These are phyloP conservation scores for Hippotragus niger DNA, from an alignment of 2,113 vertebrate species.

Conservation along the genomic window DNA sequence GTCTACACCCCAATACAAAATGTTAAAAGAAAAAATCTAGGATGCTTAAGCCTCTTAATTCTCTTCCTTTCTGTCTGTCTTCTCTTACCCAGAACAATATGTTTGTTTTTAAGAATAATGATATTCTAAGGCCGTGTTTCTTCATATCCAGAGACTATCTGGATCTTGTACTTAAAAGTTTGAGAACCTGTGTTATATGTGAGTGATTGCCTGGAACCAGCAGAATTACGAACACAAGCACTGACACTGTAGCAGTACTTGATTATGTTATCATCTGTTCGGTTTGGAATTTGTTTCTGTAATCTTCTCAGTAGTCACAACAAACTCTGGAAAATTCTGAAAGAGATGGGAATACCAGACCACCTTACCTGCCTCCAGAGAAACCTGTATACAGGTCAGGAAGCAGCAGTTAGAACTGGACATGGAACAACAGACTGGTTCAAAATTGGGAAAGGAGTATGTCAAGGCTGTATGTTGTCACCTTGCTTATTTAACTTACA, in stretches of 20 bases:
- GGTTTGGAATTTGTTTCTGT: background rate
- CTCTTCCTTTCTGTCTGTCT: background rate
- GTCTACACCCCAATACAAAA: background rate
- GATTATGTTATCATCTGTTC: background rate
- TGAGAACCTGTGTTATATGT: background rate
- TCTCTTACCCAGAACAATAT: background rate
- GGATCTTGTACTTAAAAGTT: background rate
- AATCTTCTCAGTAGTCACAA: background rate
- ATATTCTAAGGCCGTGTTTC: background rate
- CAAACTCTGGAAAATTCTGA: background rate
- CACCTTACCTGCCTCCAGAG: background rate
- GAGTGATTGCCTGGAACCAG: background rate
- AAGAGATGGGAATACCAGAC: background rate
- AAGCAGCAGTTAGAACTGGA: background rate
- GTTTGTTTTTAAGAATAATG: conserved; percentile 17
- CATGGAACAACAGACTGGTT: background rate
- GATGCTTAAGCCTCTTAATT: background rate
- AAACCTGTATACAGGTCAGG: background rate
- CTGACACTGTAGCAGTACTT: background rate
- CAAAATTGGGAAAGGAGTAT: background rate
- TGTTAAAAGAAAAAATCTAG: background rate
- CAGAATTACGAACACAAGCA: background rate
- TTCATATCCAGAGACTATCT: background rate
- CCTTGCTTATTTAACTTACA: background rate
- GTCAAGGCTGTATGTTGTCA: background rate